A percentile compares a stretch with the other conserved stretches of the same genome.
phyloP scores from a whole-genome alignment of 2,797 vertebrate species.

The Eospalax fontanierii region DNA sequence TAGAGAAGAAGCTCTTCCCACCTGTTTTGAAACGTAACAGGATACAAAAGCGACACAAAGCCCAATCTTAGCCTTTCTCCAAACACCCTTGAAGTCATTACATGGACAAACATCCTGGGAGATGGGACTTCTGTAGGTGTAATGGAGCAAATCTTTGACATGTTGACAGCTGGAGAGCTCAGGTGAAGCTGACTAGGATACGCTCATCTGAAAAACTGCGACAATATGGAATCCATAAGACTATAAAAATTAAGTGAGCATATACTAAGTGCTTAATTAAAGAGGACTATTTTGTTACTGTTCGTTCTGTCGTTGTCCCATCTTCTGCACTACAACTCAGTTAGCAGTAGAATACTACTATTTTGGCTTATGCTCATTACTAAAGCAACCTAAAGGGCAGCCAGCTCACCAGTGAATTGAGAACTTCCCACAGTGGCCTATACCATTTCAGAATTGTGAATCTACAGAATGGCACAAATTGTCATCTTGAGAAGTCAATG shows the following conservation, averaged over 20 bases:
- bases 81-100: not conserved
- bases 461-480: not conserved
- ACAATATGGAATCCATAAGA: conserved; percentile 18
- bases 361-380: not conserved
- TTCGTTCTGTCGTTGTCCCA: conserved; percentile 34
- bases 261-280: conserved; percentile 24
- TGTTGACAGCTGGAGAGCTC: not conserved
- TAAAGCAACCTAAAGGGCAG: conserved; percentile 18
- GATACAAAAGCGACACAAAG: not conserved
- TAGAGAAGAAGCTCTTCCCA: not conserved
- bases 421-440: conserved; percentile 2
- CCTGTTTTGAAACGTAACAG: not conserved
- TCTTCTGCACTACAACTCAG: not conserved
- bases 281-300: not conserved
- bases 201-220: conserved; percentile 28
- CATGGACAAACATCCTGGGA: not conserved
- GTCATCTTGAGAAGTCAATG: not conserved
- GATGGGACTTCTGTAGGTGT: fast-evolving
- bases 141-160: not conserved
- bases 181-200: too few species aligned
- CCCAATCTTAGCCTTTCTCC: not conserved
- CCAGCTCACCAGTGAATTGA: not conserved
- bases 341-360: not conserved
- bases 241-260: conserved; percentile 32
- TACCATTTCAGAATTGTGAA: not conserved